phyloP scores from a whole-genome alignment of 2,888 invertebrate species.

The Tetramorium bicarinatum region DNA sequence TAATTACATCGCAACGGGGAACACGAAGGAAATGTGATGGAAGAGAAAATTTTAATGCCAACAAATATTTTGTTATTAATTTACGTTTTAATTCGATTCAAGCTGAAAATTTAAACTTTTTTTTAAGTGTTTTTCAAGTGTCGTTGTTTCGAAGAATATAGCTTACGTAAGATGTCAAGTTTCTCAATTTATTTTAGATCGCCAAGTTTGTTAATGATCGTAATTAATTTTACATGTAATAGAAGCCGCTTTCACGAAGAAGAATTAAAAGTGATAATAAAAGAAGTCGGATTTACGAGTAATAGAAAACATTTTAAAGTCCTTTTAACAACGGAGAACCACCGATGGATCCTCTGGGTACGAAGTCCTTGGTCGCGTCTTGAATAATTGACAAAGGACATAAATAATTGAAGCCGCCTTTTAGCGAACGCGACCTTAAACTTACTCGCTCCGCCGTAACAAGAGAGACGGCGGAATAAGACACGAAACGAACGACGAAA shows the following conservation, averaged over 20 bases:
- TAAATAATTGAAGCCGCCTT: conserved; percentile 74
- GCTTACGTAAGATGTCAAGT: background rate
- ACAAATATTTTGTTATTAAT: conserved; percentile 6
- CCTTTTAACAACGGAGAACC: background rate
- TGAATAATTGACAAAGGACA: conserved; percentile 71
- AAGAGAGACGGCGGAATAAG: conserved; percentile 65
- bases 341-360: background rate
- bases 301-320: conserved; percentile 3
- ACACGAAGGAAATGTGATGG: background rate
- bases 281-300: conserved; percentile 8
- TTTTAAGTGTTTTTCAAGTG: background rate
- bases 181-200: background rate
- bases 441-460: conserved; percentile 60
- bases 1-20: conserved; percentile 3
- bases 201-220: background rate
- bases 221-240: conserved; percentile 10
- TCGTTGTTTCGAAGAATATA: background rate
- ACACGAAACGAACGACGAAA: conserved; percentile 49
- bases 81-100: background rate
- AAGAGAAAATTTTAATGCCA: background rate
- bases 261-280: background rate
- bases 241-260: background rate
- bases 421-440: conserved; percentile 72
- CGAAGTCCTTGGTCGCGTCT: conserved; percentile 61
- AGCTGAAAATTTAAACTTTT: background rate